Conservation (phyloP, 1,140 invertebrate genomes). For the Asobara japonica region DNA sequence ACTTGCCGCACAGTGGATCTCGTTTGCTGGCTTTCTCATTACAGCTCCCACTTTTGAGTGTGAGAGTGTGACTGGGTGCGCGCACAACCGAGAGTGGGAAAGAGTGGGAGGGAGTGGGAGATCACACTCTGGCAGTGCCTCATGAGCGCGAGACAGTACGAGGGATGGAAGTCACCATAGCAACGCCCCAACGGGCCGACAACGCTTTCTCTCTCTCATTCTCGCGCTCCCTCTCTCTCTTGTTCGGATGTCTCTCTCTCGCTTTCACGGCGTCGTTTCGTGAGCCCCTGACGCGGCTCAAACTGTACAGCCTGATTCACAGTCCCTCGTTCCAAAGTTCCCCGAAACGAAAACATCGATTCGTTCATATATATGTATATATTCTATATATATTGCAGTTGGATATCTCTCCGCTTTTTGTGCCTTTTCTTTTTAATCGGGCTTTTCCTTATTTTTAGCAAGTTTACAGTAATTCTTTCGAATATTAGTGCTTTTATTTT, state of each 20-base stretch:
- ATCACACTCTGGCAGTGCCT: slow-evolving; percentile 9
- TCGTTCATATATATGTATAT: slow-evolving; percentile 25
- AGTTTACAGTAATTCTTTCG: slow-evolving; percentile 20
- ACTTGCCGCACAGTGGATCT: slow-evolving; percentile 35
- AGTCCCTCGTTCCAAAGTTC: slow-evolving; percentile 36
- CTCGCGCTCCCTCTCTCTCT: too few relatives aligned
- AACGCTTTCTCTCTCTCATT: slow-evolving; percentile 39
- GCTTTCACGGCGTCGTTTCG: slow-evolving; percentile 28
- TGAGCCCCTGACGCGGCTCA: slow-evolving; percentile 37
- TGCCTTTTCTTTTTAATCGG: slow-evolving; percentile 12
- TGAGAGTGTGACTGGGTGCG: slow-evolving; percentile 13
- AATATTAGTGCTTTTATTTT: slow-evolving; percentile 11
- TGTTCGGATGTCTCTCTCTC: slow-evolving; percentile 47
- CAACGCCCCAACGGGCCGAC: slow-evolving; percentile 64
- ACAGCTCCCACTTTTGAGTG: slow-evolving; percentile 20
- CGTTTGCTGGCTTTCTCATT: slow-evolving; percentile 34
- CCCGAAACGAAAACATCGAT: slow-evolving; percentile 34
- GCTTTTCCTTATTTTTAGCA: slow-evolving; percentile 14
- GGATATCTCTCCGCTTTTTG: slow-evolving; percentile 19
- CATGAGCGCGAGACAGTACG: slow-evolving; percentile 31
- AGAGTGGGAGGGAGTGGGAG: neutral
- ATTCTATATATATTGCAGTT: slow-evolving; percentile 34
- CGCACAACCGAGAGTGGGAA: neutral
- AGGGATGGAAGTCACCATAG: slow-evolving; percentile 62
- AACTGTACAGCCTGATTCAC: slow-evolving; percentile 52